phyloP scores from a whole-genome alignment of 2,113 vertebrate genomes.

The Gallinago jamesoni region DNA sequence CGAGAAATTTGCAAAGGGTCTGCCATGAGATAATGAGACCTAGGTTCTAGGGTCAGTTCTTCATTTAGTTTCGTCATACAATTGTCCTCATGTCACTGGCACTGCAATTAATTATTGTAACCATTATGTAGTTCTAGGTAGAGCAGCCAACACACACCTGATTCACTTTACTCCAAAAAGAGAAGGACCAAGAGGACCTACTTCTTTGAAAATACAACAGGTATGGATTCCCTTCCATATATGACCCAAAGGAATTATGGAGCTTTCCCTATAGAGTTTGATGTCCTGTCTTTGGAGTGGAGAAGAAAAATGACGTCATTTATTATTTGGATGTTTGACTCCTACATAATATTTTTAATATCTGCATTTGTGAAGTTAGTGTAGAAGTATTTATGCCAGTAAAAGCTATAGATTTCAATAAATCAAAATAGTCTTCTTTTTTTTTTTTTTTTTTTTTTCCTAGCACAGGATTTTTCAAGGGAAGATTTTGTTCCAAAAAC shows the following conservation, averaged over 20 bases:
- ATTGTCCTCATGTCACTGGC: background rate
- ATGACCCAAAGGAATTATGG: background rate
- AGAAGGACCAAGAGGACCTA: background rate
- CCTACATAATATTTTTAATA: background rate
- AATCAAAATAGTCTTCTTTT: background rate
- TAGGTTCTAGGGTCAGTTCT: background rate
- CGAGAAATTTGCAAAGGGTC: background rate
- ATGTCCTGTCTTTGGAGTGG: background rate
- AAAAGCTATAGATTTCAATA: background rate
- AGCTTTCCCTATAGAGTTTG: background rate
- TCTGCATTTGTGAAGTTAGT: background rate
- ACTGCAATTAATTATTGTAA: background rate
- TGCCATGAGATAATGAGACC: background rate
- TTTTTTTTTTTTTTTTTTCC: background rate
- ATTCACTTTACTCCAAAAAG: background rate
- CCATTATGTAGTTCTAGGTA: background rate
- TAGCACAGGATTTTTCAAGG: background rate
- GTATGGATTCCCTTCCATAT: background rate
- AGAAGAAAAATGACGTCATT: background rate
- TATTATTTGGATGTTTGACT: background rate
- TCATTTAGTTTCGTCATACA: background rate
- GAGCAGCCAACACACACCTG: background rate
- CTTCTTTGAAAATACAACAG: background rate
- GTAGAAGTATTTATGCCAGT: background rate
- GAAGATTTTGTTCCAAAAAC: background rate